phyloP scores from a whole-genome alignment of 2,888 invertebrate genomes.

The Asteroscopus sphinx region DNA sequence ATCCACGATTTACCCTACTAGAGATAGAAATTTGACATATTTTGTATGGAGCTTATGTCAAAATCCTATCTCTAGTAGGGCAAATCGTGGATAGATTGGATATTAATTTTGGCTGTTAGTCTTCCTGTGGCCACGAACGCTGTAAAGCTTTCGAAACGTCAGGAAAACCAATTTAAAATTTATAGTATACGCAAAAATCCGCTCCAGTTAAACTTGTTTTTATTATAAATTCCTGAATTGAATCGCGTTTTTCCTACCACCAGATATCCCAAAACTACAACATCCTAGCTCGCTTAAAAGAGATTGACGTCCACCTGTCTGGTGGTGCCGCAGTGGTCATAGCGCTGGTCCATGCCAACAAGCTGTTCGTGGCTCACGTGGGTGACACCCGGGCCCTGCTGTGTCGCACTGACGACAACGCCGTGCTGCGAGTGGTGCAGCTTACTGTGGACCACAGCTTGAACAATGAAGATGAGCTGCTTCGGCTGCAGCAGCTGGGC shows the following conservation, averaged over 20 bases:
- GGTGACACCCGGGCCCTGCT: slow-evolving; percentile 95
- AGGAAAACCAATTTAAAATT: too few species aligned
- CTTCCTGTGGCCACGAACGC: too few species aligned
- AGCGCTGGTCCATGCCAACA: slow-evolving; percentile 93
- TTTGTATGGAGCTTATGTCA: too few species aligned
- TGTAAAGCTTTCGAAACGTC: too few species aligned
- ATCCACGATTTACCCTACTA: too few species aligned
- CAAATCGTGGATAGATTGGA: too few species aligned
- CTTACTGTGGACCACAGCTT: slow-evolving; percentile 96
- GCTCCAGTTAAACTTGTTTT: too few species aligned
- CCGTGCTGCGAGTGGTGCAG: slow-evolving; percentile 93
- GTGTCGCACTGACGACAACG: slow-evolving; percentile 94
- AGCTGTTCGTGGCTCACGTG: slow-evolving; percentile 96
- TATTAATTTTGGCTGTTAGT: too few species aligned
- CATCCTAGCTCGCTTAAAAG: slow-evolving; percentile 92
- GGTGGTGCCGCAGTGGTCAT: slow-evolving; percentile 96
- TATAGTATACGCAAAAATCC: too few species aligned
- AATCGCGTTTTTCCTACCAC: slow-evolving; percentile 16
- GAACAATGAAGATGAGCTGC: slow-evolving; percentile 95
- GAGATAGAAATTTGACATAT: too few species aligned
- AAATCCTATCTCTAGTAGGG: too few species aligned
- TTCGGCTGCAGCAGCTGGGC: slow-evolving; percentile 93
- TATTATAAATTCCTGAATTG: too few species aligned
- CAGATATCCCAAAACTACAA: slow-evolving; percentile 84
- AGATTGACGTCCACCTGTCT: slow-evolving; percentile 93